Conservation (phyloP, 2,888 invertebrate genomes). For the Plebejus melissa region DNA sequence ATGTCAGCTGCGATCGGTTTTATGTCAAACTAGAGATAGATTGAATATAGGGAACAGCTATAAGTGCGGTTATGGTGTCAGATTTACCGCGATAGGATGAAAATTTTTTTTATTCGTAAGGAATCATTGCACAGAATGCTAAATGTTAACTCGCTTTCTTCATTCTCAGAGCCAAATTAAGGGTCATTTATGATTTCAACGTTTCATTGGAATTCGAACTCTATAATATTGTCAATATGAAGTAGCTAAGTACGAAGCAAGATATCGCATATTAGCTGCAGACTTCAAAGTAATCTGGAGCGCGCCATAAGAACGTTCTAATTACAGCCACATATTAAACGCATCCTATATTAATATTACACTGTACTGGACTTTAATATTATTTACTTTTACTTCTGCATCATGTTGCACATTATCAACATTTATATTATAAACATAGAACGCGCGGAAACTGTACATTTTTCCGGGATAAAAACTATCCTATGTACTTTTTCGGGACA, state of each 20-base stretch:
- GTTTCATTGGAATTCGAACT: neutral
- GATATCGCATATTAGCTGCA: neutral
- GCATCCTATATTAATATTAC: conserved; percentile 2
- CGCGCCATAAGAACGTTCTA: conserved; percentile 21
- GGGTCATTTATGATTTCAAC: neutral
- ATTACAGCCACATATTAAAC: conserved; percentile 15
- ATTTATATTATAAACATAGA: no score
- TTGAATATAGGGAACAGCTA: no score
- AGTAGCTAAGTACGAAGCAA: conserved; percentile 10
- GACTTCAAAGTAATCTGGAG: conserved; percentile 22
- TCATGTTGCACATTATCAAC: neutral
- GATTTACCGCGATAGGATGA: no score
- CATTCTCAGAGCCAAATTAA: neutral
- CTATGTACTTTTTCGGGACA: no score
- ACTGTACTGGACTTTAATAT: neutral
- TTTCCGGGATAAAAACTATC: no score
- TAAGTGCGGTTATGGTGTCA: no score
- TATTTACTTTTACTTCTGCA: neutral
- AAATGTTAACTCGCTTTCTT: neutral
- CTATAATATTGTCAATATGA: neutral
- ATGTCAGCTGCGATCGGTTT: no score
- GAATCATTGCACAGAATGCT: no score
- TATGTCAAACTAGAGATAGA: no score
- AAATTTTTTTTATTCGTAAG: neutral
- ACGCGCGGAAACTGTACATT: no score